Base-by-base conservation (phyloP, 2,113 vertebrate genomes). In the Sakesphorus luctuosus region DNA sequence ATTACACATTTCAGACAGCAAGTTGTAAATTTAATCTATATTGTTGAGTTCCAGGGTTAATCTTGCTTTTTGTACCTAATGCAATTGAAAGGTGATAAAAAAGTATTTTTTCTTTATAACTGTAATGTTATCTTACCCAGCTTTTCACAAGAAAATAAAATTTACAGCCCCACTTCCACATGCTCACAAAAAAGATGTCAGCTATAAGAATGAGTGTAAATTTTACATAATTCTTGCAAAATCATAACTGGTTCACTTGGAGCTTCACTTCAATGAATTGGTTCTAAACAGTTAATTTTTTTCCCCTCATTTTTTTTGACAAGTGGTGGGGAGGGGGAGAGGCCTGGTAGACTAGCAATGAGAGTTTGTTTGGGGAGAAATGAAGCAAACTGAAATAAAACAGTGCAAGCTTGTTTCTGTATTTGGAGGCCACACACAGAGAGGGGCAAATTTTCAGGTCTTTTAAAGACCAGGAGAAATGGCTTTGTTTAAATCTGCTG, bases 331-430 rank as follows among this genome's bases (percentile, higher is more conserved):
- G 55, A 81, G 65, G 55, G 36, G 33, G 40, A 66, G 65, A 81
- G 80, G 59, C 47, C 85, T 93, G 38, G 83, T 97, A 93, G 94
- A 97, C 91, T 95, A 97, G 89, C 56, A 96, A 67, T 92, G 94
- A 97, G 95, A 97, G 96, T 96, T 96, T 97, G 96, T 98, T 97
- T 97, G 91, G 94, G 97, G 84, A 97, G 97, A 98, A 98, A 96
- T 97, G 97, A 98, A 97, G 97, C 97, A 98, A 98, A 95, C 97
- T 98, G 97, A 98, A 97, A 97, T 97, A 97, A 97, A 98, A 96
- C 97, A 98, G 97, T 97, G 83, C 95, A 90, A 94, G 95, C 77
- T 97, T 96, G 93, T 97, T 96, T 98, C 96, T 95, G 89, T 94
- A 94, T 92, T 96, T 94, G 80, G 83, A 97, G 97, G 79, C 98